Percentiles rank a stretch among this genome's conserved stretches.
Conservation (phyloP, 2,797 vertebrate species). For the Hyperoplus lanceolatus region DNA sequence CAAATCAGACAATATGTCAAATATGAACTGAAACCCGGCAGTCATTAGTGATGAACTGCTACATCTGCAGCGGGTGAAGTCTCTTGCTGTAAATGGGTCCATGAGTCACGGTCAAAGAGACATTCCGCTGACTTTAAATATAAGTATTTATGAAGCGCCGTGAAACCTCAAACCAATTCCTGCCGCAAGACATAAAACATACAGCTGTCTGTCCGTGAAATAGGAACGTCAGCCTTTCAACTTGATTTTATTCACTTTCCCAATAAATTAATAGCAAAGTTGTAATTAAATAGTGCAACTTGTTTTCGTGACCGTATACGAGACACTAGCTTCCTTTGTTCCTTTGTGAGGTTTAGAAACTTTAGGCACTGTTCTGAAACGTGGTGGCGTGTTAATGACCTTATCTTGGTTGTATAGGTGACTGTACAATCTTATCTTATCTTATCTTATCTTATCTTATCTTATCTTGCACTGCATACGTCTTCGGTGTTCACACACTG, state of each 20-base stretch:
- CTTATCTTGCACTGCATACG: background rate
- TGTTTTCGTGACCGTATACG: slow-evolving; percentile 47
- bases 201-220: slow-evolving; percentile 65
- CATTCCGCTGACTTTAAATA: slow-evolving; percentile 69
- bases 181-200: slow-evolving; percentile 61
- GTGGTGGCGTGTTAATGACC: background rate
- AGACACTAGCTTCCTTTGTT: slow-evolving; percentile 6
- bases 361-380: slow-evolving; percentile 5
- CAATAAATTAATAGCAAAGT: slow-evolving; percentile 55
- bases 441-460: no score
- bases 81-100: slow-evolving; percentile 59
- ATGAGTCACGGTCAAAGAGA: slow-evolving; percentile 68
- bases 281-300: slow-evolving; percentile 40
- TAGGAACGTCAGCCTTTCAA: slow-evolving; percentile 48
- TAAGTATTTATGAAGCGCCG: slow-evolving; percentile 71
- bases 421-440: no score
- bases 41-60: slow-evolving; percentile 64
- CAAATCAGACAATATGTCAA: slow-evolving; percentile 65
- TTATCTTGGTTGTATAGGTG: slow-evolving; percentile 10
- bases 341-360: slow-evolving; percentile 31
- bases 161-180: slow-evolving; percentile 70
- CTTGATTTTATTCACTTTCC: slow-evolving; percentile 47
- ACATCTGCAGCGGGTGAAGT: slow-evolving; percentile 40
- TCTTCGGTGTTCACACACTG: slow-evolving; percentile 15
- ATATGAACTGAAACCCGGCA: slow-evolving; percentile 40